These are phyloP conservation scores for Ancistrus triradiatus DNA, from an alignment of 2,113 vertebrate genomes.

Conservation along the genomic window DNA sequence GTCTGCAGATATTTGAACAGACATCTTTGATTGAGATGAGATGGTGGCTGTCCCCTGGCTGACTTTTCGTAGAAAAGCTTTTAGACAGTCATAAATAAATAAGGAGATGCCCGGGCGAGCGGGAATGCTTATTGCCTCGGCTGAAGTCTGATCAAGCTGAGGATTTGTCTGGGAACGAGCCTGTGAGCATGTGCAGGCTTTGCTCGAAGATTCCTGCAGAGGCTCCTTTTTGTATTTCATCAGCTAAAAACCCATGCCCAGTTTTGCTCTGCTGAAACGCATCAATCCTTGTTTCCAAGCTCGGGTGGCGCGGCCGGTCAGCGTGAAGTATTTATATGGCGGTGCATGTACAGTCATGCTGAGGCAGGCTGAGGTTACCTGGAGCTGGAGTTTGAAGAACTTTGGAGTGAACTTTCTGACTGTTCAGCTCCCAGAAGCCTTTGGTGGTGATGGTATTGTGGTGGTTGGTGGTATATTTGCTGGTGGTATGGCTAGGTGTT, in stretches of 20 bases:
- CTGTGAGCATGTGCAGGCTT: neutral
- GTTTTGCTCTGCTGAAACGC: neutral
- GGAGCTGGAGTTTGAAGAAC: no score
- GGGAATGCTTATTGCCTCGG: conserved; percentile 7
- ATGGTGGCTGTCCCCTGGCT: conserved; percentile 16
- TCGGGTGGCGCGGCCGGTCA: neutral
- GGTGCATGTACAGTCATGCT: neutral
- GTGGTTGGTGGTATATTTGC: no score
- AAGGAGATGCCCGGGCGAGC: neutral
- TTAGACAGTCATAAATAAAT: conserved; percentile 29
- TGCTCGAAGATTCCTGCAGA: neutral
- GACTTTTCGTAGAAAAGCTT: conserved; percentile 21
- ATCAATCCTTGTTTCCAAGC: neutral
- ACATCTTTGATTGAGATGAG: conserved; percentile 3
- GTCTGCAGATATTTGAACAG: conserved; percentile 10
- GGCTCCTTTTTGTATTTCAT: neutral
- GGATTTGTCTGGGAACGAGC: neutral
- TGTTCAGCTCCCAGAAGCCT: no score
- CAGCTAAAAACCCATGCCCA: neutral
- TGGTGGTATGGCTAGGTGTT: no score
- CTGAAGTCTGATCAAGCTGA: neutral
- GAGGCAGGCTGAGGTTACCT: neutral
- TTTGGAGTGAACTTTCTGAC: no score
- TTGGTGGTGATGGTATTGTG: no score
- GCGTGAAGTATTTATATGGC: neutral